Base-by-base conservation (phyloP, 2,888 invertebrate genomes). In the Dynastes tityus region DNA sequence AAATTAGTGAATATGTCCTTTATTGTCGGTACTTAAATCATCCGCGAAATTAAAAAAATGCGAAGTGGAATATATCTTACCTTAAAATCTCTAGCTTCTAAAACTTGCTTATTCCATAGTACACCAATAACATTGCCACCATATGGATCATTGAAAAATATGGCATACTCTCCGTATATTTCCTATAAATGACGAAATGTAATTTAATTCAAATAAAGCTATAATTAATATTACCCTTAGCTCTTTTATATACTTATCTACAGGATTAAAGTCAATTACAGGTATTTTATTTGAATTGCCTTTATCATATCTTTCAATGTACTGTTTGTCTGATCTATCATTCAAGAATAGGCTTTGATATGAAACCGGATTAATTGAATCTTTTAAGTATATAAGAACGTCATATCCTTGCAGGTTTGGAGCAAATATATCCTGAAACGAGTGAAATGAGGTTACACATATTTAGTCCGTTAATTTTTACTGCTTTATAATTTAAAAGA, bases 111-210 rank as follows among this genome's bases (percentile, higher is more conserved):
- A 84, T 94, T 96, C 93, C 97, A 95, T 40, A 98, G 88, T 63
- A 97, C 94, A 0, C 94, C 96, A 80, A 98, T 94, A n/a, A 93
- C 90, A 81, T 91, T 91, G 0, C 97, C 97, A n/a, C 97, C 97
- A 88, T 94, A 96, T 0, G 91, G 89, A 88, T 98, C 96, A 88
- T 97, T 93, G 89, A 98, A 98, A 88, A 98, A 98, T 76, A 96
- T 87, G 0, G 97, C 97, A 85, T 93, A 93, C 8, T 96, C 94
- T 0, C 91, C 91, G 87, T 94, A 97, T 40, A 92, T 92, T 77
- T 91, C 89, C 95, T 96, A 88, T 13, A 90, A 89, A 83, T 74
- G 76, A 81, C 22, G 37, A n/a, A 58, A 29, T 61, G 67, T 49
- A 27, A 73, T 29, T 64, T 51, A 16, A 40, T 29, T 51, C 45